Conservation (phyloP, 2,888 invertebrate genomes). For the Gerosis bhagava region DNA sequence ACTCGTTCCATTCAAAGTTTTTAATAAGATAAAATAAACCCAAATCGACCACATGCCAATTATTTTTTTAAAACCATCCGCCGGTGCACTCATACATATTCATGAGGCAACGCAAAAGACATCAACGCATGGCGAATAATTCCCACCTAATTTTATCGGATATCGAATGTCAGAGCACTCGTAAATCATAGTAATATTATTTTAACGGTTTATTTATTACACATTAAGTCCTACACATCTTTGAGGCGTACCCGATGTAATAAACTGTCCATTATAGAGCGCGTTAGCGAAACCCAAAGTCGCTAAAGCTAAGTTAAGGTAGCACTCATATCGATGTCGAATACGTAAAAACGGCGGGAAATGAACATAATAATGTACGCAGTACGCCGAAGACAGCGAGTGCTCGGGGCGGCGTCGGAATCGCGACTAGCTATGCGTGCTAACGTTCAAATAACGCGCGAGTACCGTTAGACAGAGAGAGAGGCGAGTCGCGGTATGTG, state of each 20-base stretch:
- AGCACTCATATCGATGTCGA: conserved; percentile 42
- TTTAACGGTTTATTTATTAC: conserved; percentile 22
- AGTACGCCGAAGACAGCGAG: conserved; percentile 34
- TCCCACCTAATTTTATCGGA: conserved; percentile 20
- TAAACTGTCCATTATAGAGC: conserved; percentile 10
- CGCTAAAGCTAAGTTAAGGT: not conserved
- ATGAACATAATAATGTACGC: conserved; percentile 25
- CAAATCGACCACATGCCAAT: conserved; percentile 10
- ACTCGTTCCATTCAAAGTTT: conserved; percentile 10
- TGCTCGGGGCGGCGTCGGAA: conserved; percentile 63
- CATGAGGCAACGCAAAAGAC: conserved; percentile 51
- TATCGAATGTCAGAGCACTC: conserved; percentile 21
- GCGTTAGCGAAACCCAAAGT: not conserved
- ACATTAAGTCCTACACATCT: conserved; percentile 9
- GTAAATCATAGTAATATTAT: conserved; percentile 19
- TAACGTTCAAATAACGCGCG: conserved; percentile 69
- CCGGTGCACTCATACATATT: conserved; percentile 19
- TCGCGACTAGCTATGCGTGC: conserved; percentile 67
- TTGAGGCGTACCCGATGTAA: not conserved
- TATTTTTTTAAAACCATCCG: conserved; percentile 15
- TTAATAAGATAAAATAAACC: conserved; percentile 13
- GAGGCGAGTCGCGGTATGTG: conserved; percentile 51
- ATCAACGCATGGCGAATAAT: conserved; percentile 50
- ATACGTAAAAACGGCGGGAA: conserved; percentile 57
- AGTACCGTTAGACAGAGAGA: conserved; percentile 76